phyloP scores from a whole-genome alignment of 2,113 vertebrate genomes.

The Cynoglossus semilaevis region DNA sequence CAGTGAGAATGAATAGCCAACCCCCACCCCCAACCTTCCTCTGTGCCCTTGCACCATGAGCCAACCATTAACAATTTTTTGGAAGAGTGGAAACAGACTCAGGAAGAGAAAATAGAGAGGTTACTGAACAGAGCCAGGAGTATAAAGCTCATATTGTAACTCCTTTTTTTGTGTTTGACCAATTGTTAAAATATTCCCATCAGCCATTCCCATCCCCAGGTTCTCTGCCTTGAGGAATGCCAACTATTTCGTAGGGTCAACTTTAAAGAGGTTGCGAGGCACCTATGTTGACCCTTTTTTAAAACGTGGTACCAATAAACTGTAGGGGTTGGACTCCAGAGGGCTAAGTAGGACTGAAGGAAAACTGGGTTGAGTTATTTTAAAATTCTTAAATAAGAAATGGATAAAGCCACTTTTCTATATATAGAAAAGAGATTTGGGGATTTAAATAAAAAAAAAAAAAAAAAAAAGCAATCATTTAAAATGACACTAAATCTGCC shows the following conservation, averaged over 20 bases:
- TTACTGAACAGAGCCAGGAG: conserved; percentile 9
- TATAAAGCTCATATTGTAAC: conserved; percentile 35
- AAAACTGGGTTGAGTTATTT: no score
- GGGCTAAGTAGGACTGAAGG: not conserved
- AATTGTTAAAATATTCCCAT: conserved; percentile 30
- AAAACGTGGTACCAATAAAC: not conserved
- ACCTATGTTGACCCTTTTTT: not conserved
- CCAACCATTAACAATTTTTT: conserved; percentile 54
- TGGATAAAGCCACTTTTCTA: no score
- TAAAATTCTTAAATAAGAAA: no score
- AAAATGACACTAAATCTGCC: no score
- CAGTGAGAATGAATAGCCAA: conserved; percentile 34
- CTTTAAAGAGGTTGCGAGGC: conserved; percentile 28
- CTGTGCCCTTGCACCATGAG: conserved; percentile 27
- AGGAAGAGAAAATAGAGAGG: conserved; percentile 8
- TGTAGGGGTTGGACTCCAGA: not conserved
- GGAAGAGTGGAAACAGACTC: conserved; percentile 46
- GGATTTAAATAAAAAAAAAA: no score
- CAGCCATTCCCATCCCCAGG: conserved; percentile 1
- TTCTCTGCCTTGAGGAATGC: conserved; percentile 37
- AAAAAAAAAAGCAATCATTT: no score
- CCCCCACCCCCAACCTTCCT: not conserved
- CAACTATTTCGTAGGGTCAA: conserved; percentile 49
- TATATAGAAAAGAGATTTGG: no score
- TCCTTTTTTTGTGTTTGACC: conserved; percentile 53